phyloP scores from a whole-genome alignment of 37 sponge, comb jelly and placozoan genomes.

The Eunapius fragilis region DNA sequence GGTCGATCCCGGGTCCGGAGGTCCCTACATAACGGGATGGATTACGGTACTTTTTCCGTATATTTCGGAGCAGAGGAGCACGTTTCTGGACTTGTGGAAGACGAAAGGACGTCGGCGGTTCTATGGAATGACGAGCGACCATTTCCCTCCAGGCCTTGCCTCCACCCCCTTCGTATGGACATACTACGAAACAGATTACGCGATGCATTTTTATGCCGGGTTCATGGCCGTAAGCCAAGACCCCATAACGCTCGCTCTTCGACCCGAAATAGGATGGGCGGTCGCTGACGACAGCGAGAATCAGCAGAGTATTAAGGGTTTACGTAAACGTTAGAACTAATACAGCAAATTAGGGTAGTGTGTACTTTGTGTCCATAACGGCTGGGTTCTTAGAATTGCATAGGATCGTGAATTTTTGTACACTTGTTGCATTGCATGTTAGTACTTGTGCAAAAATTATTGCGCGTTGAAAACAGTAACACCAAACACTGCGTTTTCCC shows the following conservation, averaged over 20 bases:
- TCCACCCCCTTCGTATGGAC: conserved; percentile 50
- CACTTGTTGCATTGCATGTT: too few species aligned
- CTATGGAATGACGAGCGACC: conserved; percentile 4
- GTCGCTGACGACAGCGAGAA: conserved; percentile 34
- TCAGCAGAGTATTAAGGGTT: neutral
- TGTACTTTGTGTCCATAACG: too few species aligned
- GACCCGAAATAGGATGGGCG: conserved; percentile 69
- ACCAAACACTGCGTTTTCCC: too few species aligned
- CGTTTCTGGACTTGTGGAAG: conserved; percentile 3
- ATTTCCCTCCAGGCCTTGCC: conserved; percentile 38
- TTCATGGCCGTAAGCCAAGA: conserved; percentile 56
- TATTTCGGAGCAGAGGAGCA: conserved; percentile 4
- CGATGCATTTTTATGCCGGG: conserved; percentile 64
- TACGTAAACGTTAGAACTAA: too few species aligned
- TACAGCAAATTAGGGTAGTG: too few species aligned
- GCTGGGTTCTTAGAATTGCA: too few species aligned
- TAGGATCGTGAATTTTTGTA: too few species aligned
- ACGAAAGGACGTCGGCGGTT: neutral
- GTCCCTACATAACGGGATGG: conserved; percentile 59
- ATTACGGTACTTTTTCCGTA: conserved; percentile 61
- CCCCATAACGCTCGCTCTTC: conserved; percentile 27
- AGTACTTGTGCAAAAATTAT: too few species aligned
- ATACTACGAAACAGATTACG: neutral
- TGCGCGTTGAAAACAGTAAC: too few species aligned
- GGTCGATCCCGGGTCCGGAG: neutral